Evolutionary conservation across 2,888 invertebrate species (phyloP), one percentile per base, ranked within the genome.

Genomic region (Cheilosia grossa): DNA sequence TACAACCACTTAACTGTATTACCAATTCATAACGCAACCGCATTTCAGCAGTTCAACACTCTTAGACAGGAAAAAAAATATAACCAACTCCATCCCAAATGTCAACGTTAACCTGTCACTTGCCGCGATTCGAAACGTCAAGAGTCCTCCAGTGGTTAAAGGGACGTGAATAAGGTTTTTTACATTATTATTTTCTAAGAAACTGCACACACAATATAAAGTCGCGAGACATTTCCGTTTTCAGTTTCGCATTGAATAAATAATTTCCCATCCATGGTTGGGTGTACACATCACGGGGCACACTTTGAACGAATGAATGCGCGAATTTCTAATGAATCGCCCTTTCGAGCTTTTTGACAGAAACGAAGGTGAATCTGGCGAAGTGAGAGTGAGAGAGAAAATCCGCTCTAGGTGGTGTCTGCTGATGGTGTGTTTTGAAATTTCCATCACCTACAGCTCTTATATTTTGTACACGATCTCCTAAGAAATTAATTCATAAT

Each of bases 401-500:
- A 17, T 66, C 2, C 6, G 21, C 49, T 51, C 19, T 9, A 15
- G 19, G 0, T 2, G 63, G 44, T 24, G 64, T 17, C 37, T 33
- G 42, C 13, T 13, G n/a, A n/a, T n/a, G 30, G 54, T 44, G 37
- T 64, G n/a, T 80, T 63, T 70, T 58, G 70, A 72, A 72, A 70
- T 51, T 64, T 79, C 74, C 73, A 83, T 74, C 63, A 73, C 69
- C 67, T 73, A 24, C 40, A 53, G 19, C 58, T 69, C 70, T 59
- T 47, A 51, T 37, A 56, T 53, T 73, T 63, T 44, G 64, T 66
- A 44, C 24, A 64, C 42, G 64, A 80, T 72, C 67, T 78, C 44
- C 67, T 56, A 40, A 40, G 72, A 70, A 75, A 80, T 80, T 83
- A 83, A 83, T 74, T 83, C 80, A 83, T 80, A 80, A 83, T 83